phyloP scores from a whole-genome alignment of 2,888 invertebrate species.

The Ariolimax columbianus region DNA sequence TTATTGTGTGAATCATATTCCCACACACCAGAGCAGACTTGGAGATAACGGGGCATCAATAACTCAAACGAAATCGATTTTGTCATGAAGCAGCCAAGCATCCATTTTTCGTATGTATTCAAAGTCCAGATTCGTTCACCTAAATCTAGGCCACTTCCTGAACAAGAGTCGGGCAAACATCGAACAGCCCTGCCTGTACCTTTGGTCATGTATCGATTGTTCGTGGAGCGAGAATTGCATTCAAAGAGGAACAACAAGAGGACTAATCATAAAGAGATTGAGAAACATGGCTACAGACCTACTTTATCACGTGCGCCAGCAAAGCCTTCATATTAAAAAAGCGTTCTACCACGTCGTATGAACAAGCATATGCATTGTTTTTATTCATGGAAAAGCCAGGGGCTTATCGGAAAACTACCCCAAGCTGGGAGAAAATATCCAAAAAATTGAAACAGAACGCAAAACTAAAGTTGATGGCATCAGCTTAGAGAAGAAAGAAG shows the following conservation, averaged over 20 bases:
- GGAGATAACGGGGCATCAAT: no score
- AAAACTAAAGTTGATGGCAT: neutral
- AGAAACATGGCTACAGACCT: conserved; percentile 10
- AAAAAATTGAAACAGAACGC: neutral
- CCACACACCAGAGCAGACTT: no score
- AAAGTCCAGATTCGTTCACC: neutral
- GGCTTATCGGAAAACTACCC: neutral
- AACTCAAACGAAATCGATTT: no score
- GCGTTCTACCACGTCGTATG: neutral
- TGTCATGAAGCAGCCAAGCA: no score
- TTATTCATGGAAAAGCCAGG: neutral
- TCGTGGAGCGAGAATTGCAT: neutral
- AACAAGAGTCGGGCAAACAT: neutral
- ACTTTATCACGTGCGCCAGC: neutral
- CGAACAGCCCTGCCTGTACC: neutral
- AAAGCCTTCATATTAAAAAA: neutral
- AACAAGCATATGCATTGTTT: conserved; percentile 1
- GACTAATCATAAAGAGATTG: neutral
- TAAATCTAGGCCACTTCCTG: neutral
- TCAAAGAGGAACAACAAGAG: neutral
- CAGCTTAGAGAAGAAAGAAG: neutral
- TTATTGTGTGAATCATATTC: no score
- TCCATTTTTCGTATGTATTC: neutral
- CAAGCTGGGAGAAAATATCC: neutral
- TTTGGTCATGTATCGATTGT: conserved; percentile 13